Conservation (phyloP, 2,888 invertebrate genomes). For the Apodemia hepburni region DNA sequence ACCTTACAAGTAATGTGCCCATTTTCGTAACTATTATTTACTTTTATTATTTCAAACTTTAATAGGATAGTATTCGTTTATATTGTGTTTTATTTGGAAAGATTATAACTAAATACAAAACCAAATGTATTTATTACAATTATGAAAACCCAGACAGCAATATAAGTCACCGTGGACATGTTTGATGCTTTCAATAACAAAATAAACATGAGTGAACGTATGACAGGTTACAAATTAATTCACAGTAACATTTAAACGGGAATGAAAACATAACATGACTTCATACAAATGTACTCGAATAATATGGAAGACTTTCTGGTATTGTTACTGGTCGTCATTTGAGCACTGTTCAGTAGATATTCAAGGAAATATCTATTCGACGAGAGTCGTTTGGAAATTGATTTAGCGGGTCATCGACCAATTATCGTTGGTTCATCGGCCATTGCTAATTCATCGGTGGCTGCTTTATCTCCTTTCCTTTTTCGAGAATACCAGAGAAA, state of each 20-base stretch:
- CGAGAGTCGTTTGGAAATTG: conserved; percentile 40
- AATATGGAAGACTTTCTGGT: conserved; percentile 57
- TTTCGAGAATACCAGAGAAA: conserved; percentile 92
- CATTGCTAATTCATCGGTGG: conserved; percentile 90
- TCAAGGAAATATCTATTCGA: conserved; percentile 52
- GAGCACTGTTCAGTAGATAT: conserved; percentile 74
- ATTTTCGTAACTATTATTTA: neutral
- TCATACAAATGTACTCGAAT: conserved; percentile 20
- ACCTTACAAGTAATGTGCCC: neutral
- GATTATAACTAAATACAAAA: neutral
- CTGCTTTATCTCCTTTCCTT: conserved; percentile 90
- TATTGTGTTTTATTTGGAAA: neutral
- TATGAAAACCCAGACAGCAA: conserved; percentile 1
- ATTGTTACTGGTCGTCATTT: conserved; percentile 69
- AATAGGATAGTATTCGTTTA: too few relatives aligned
- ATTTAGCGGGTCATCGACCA: conserved; percentile 77
- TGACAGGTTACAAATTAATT: conserved; percentile 7
- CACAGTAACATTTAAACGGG: conserved; percentile 7
- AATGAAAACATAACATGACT: conserved; percentile 7
- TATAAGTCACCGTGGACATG: neutral
- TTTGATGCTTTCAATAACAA: neutral
- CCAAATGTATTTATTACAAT: neutral
- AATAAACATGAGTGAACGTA: conserved; percentile 1
- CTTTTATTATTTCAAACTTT: too few relatives aligned
- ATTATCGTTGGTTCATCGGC: conserved; percentile 93